Conservation (phyloP, 64 coral and sea anemone genomes). For the Stylophora pistillata region DNA sequence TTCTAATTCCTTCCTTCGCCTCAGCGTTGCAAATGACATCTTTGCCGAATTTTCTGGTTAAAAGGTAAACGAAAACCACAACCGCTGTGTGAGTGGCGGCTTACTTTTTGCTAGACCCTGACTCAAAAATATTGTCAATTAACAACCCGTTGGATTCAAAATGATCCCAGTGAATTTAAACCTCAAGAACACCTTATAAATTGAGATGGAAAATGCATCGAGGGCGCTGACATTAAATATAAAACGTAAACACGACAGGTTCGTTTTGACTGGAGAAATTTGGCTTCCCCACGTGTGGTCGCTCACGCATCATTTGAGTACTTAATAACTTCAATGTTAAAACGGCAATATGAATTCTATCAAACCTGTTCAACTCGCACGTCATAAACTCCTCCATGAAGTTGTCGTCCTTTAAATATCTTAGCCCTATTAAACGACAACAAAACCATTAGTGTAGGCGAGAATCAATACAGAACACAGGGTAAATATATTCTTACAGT, state of each 20-base stretch:
- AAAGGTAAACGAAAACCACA: slow-evolving; percentile 2
- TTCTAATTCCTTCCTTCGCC: neutral
- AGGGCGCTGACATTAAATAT: slow-evolving; percentile 3
- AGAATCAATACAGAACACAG: no score
- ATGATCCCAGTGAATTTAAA: neutral
- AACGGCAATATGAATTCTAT: neutral
- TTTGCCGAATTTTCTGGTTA: neutral
- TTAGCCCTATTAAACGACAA: slow-evolving; percentile 60
- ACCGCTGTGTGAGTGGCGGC: neutral
- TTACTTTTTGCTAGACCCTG: neutral
- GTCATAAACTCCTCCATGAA: slow-evolving; percentile 81
- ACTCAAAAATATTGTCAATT: neutral
- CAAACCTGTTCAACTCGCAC: slow-evolving; percentile 86
- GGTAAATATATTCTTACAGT: no score
- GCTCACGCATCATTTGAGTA: neutral
- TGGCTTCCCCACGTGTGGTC: neutral
- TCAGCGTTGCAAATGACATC: neutral
- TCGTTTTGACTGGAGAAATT: neutral
- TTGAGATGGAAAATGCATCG: neutral
- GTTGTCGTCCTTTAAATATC: slow-evolving; percentile 73
- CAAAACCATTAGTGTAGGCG: slow-evolving; percentile 32
- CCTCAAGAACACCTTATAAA: neutral
- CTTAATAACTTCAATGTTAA: neutral
- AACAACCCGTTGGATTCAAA: neutral
- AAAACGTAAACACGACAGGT: slow-evolving; percentile 33